Percentiles rank a stretch among this genome's conserved stretches.
Conservation (phyloP, 2,888 invertebrate genomes). For the Aphidoletes aphidimyza region DNA sequence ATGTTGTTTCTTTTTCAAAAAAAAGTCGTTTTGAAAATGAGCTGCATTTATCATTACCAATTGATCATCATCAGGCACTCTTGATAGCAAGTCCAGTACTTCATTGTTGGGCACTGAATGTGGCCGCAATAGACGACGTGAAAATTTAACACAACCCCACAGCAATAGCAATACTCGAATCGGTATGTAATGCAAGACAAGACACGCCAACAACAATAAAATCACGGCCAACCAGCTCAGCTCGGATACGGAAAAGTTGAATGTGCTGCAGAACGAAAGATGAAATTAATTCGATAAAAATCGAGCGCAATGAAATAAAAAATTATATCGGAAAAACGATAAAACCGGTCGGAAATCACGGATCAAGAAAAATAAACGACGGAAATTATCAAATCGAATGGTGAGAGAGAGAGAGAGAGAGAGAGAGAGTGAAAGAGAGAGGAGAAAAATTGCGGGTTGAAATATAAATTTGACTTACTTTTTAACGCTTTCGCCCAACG, state of each 20-base stretch:
- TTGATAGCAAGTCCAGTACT: slow-evolving; percentile 90
- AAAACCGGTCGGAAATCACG: not conserved
- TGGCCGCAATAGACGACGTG: slow-evolving; percentile 89
- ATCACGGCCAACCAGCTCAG: slow-evolving; percentile 91
- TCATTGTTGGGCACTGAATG: slow-evolving; percentile 98
- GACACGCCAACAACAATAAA: slow-evolving; percentile 76
- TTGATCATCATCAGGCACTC: slow-evolving; percentile 94
- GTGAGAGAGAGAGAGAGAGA: no score
- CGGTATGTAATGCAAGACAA: slow-evolving; percentile 89
- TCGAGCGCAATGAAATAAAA: not conserved
- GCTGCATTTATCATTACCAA: slow-evolving; percentile 73
- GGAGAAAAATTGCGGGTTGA: not conserved
- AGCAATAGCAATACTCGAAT: slow-evolving; percentile 87
- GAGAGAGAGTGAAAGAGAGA: not conserved
- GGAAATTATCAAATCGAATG: no score
- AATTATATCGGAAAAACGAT: not conserved
- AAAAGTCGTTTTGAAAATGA: not conserved
- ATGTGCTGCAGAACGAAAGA: slow-evolving; percentile 75
- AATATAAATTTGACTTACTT: slow-evolving; percentile 73
- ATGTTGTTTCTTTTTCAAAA: not conserved
- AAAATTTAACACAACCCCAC: slow-evolving; percentile 97
- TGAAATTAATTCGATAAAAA: slow-evolving; percentile 6
- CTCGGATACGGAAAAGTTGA: slow-evolving; percentile 97
- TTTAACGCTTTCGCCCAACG: slow-evolving; percentile 92
- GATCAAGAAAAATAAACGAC: not conserved